A percentile compares a stretch with the other conserved stretches of the same genome.
phyloP scores from a whole-genome alignment of 2,888 invertebrate genomes.

The Brachynemurus nebulosus region DNA sequence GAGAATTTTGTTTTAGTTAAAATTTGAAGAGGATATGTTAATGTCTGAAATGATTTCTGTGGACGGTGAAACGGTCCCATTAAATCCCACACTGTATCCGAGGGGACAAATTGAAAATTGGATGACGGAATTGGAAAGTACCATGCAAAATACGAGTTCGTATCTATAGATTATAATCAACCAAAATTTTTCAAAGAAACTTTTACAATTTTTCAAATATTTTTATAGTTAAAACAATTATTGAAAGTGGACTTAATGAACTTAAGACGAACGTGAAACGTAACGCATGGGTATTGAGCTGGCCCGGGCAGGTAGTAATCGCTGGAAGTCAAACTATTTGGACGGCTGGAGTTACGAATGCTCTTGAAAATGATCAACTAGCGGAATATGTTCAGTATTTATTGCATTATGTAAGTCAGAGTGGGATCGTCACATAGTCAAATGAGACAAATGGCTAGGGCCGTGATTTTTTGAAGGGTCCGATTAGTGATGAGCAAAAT shows the following conservation, averaged over 20 bases:
- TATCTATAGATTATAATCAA: conserved; percentile 9
- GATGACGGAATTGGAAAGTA: conserved; percentile 51
- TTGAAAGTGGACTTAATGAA: conserved; percentile 33
- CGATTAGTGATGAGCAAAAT: too few relatives aligned
- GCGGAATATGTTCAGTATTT: conserved; percentile 37
- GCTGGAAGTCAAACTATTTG: conserved; percentile 62
- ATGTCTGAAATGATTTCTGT: conserved; percentile 64
- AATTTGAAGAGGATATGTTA: conserved; percentile 51
- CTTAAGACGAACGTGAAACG: conserved; percentile 31
- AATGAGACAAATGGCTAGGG: too few relatives aligned
- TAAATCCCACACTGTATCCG: conserved; percentile 53
- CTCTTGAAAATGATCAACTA: conserved; percentile 39
- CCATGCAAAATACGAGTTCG: conserved; percentile 56
- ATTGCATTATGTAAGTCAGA: conserved; percentile 36
- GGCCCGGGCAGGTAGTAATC: conserved; percentile 71
- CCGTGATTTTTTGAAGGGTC: too few relatives aligned
- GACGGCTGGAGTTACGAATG: conserved; percentile 56
- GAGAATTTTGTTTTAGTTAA: conserved; percentile 42
- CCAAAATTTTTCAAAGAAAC: neutral
- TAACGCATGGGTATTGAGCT: conserved; percentile 54
- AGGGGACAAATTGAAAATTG: conserved; percentile 62
- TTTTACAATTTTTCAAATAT: neutral
- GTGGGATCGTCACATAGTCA: neutral
- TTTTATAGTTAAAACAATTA: conserved; percentile 21
- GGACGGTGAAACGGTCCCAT: conserved; percentile 57